These are phyloP conservation scores for Netelia fuscicornis DNA, from an alignment of 2,888 invertebrate species.

Conservation along the genomic window DNA sequence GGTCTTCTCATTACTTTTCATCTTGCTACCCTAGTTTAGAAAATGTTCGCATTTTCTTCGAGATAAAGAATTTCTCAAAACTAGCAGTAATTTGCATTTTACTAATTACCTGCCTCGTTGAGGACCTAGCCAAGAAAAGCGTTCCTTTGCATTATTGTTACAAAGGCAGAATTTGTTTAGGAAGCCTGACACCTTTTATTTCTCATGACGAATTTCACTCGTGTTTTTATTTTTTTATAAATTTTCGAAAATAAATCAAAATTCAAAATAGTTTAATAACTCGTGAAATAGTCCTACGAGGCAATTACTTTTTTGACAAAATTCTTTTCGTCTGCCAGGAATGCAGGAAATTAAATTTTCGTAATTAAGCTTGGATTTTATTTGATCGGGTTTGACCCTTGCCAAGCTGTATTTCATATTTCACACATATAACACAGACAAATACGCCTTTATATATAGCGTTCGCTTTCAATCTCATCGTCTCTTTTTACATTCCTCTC, in stretches of 20 bases:
- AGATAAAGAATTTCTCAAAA: background rate
- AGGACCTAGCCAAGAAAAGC: too few species aligned
- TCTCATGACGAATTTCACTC: too few species aligned
- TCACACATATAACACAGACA: background rate
- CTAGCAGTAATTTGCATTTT: background rate
- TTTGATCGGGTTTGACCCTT: background rate
- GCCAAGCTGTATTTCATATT: background rate
- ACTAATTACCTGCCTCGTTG: background rate
- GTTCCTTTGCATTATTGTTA: too few species aligned
- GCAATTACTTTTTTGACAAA: too few species aligned
- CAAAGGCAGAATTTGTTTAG: too few species aligned
- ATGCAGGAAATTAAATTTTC: background rate
- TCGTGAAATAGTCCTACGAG: too few species aligned
- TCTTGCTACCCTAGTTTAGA: background rate
- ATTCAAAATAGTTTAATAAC: too few species aligned
- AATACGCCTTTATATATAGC: constrained; percentile 2
- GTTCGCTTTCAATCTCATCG: constrained; percentile 23
- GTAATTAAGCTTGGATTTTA: background rate
- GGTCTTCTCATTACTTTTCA: background rate
- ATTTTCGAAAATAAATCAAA: too few species aligned
- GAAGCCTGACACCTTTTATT: too few species aligned
- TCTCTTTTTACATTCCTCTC: constrained; percentile 16
- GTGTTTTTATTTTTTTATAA: too few species aligned
- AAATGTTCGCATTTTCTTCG: background rate
- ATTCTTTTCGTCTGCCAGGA: background rate